A percentile compares a stretch with the other conserved stretches of the same genome.
phyloP scores from a whole-genome alignment of 2,797 vertebrate genomes.

The Cyprinella venusta region DNA sequence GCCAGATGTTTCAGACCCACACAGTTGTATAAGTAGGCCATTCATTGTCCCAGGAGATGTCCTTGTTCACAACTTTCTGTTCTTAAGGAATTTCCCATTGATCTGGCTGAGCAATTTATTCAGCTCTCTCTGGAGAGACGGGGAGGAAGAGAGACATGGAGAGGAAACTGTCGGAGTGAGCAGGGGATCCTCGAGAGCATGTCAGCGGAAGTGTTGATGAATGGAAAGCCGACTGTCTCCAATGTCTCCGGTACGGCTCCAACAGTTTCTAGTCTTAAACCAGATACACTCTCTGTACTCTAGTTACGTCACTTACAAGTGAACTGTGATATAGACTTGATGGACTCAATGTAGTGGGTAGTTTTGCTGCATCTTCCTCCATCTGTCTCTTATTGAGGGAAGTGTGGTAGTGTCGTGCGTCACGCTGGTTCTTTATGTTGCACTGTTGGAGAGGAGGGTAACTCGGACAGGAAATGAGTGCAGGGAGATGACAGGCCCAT shows the following conservation, averaged over 20 bases:
- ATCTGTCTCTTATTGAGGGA: conserved; percentile 64
- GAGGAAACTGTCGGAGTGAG: conserved; percentile 41
- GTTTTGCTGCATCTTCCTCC: conserved; percentile 32
- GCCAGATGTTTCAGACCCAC: conserved; percentile 52
- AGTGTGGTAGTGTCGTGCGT: conserved; percentile 33
- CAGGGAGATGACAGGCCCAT: conserved; percentile 61
- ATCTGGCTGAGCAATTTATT: conserved; percentile 52
- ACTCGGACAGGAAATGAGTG: conserved; percentile 70
- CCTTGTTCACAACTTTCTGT: conserved; percentile 52
- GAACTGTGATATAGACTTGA: conserved; percentile 9
- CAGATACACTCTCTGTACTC: not conserved
- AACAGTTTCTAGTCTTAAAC: conserved; percentile 28
- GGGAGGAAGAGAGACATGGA: conserved; percentile 45
- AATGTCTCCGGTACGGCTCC: conserved; percentile 27
- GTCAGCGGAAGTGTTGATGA: conserved; percentile 52
- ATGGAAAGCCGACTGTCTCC: conserved; percentile 33
- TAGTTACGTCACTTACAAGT: not conserved
- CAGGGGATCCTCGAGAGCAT: conserved; percentile 37
- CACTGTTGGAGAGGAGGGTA: conserved; percentile 56
- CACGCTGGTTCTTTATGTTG: conserved; percentile 48
- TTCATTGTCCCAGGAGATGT: conserved; percentile 43
- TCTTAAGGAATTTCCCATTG: conserved; percentile 61
- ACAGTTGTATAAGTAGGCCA: conserved; percentile 52
- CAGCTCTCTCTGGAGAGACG: conserved; percentile 30
- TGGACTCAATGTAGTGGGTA: conserved; percentile 34